These are phyloP conservation scores for Eretmochelys imbricata DNA, from an alignment of 2,113 vertebrate genomes.

Conservation along the genomic window DNA sequence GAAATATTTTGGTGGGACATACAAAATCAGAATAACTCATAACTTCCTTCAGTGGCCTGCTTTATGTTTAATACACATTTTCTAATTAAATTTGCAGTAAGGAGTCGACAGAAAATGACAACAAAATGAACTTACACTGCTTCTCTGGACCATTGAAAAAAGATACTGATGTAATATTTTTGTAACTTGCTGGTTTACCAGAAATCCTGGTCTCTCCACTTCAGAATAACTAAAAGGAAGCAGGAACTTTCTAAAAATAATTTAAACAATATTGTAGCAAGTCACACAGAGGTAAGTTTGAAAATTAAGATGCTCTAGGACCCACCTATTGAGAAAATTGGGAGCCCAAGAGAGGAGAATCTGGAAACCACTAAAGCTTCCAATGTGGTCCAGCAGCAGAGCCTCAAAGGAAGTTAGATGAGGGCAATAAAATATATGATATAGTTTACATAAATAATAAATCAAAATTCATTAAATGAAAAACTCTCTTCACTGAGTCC, in stretches of 20 bases:
- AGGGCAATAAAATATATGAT: background rate
- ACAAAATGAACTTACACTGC: background rate
- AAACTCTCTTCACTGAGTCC: background rate
- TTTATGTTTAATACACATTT: rapidly evolving
- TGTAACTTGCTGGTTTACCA: background rate
- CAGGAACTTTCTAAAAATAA: background rate
- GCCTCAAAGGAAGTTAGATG: rapidly evolving
- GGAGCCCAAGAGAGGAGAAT: background rate
- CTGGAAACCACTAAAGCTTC: rapidly evolving
- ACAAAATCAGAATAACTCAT: background rate
- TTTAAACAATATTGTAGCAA: background rate
- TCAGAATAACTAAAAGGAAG: background rate
- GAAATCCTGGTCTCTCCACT: background rate
- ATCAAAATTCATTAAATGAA: background rate
- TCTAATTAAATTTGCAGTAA: background rate
- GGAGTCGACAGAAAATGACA: background rate
- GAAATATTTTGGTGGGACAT: background rate
- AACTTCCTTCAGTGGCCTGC: background rate
- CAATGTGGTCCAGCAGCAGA: rapidly evolving
- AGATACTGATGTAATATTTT: background rate
- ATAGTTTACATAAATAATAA: rapidly evolving
- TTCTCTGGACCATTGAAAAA: background rate
- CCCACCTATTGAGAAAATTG: background rate
- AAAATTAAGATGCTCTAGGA: background rate
- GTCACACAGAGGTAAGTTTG: rapidly evolving